These are phyloP conservation scores for Euzetes globulus DNA, from an alignment of 2,888 invertebrate genomes.

Conservation along the genomic window DNA sequence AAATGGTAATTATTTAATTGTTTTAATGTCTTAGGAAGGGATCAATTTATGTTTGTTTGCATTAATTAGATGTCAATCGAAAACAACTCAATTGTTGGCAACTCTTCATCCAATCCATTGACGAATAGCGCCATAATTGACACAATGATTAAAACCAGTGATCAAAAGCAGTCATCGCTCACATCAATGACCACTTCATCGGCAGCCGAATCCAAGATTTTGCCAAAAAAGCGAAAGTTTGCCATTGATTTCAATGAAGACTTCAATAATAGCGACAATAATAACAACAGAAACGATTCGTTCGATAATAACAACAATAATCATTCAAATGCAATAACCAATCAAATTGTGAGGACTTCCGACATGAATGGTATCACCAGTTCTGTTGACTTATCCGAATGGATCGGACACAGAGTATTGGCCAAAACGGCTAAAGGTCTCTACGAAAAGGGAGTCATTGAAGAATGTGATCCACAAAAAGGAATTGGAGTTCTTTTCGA, in stretches of 20 bases:
- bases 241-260: background rate
- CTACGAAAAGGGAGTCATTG: constrained; percentile 24
- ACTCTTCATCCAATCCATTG: background rate
- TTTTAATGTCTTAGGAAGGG: too few relatives aligned
- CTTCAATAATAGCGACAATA: background rate
- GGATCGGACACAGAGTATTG: constrained; percentile 24
- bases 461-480: constrained; percentile 22
- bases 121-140: too few relatives aligned
- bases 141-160: too few relatives aligned
- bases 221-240: constrained; percentile 1
- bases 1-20: background rate
- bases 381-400: constrained; percentile 29
- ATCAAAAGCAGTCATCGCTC: too few relatives aligned
- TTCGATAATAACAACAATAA: background rate
- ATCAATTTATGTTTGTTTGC: too few relatives aligned
- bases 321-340: background rate
- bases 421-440: background rate
- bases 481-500: constrained; percentile 29
- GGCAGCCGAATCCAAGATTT: background rate
- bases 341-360: background rate
- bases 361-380: background rate
- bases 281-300: background rate
- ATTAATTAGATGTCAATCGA: background rate
- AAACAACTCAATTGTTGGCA: background rate
- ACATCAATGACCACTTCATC: background rate